A percentile compares a stretch with the other conserved stretches of the same genome.
phyloP scores from a whole-genome alignment of 2,888 invertebrate species.

The Anoncus sp. region DNA sequence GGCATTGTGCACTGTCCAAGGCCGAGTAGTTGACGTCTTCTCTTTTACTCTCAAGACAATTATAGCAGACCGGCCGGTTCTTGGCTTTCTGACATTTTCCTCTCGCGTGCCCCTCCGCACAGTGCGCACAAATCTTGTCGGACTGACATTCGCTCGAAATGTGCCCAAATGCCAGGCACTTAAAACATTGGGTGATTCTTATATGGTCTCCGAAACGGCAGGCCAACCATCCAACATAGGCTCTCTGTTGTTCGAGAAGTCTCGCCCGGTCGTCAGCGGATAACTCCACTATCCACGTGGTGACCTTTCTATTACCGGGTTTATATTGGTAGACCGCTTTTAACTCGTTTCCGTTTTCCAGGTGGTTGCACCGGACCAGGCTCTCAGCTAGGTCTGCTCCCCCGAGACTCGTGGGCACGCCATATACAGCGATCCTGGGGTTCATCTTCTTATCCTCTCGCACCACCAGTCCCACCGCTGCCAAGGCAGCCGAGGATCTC shows the following conservation, averaged over 20 bases:
- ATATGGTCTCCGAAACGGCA: conserved; percentile 35
- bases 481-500: not conserved
- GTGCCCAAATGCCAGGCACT: conserved; percentile 20
- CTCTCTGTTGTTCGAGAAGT: conserved; percentile 5
- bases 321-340: conserved; percentile 15
- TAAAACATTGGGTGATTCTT: not conserved
- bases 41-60: not conserved
- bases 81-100: not conserved
- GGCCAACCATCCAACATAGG: conserved; percentile 14
- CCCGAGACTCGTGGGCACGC: conserved; percentile 12
- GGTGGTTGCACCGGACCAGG: not conserved
- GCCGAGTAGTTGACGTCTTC: too few species aligned
- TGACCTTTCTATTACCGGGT: not conserved
- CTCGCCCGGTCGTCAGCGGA: not conserved
- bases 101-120: not conserved
- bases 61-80: not conserved
- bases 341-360: not conserved
- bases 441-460: conserved; percentile 30
- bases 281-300: conserved; percentile 10
- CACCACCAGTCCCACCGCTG: conserved; percentile 15
- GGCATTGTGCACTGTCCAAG: too few species aligned
- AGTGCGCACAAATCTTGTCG: not conserved
- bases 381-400: not conserved
- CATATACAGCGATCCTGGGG: conserved; percentile 35
- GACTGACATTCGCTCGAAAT: not conserved